These are phyloP conservation scores for Poecilia velifera DNA, from an alignment of 2,797 vertebrate species.

Conservation along the genomic window DNA sequence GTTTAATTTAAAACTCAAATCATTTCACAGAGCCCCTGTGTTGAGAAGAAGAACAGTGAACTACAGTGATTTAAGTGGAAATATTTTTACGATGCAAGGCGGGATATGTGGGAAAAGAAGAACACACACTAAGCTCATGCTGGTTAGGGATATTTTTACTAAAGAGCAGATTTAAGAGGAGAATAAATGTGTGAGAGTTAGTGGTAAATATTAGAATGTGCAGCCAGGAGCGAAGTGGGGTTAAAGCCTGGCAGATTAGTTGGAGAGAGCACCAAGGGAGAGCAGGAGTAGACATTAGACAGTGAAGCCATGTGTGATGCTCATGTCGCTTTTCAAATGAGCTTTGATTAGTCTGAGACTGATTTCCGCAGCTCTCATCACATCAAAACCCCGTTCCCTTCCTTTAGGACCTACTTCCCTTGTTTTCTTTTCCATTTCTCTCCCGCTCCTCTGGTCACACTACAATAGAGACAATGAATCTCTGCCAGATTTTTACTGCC, in stretches of 20 bases:
- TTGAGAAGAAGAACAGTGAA: slow-evolving; percentile 28
- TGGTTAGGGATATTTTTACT: slow-evolving; percentile 53
- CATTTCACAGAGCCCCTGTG: slow-evolving; percentile 8
- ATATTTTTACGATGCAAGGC: slow-evolving; percentile 38
- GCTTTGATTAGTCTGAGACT: slow-evolving; percentile 72
- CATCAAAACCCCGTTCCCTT: slow-evolving; percentile 46
- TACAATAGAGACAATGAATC: slow-evolving; percentile 37
- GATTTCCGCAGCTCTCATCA: slow-evolving; percentile 62
- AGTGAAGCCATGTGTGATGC: slow-evolving; percentile 75
- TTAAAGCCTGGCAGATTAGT: slow-evolving; percentile 68
- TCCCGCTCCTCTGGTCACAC: slow-evolving; percentile 37
- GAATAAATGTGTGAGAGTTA: slow-evolving; percentile 58
- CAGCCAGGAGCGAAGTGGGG: slow-evolving; percentile 63
- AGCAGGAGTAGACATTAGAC: slow-evolving; percentile 66
- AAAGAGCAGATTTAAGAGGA: slow-evolving; percentile 52
- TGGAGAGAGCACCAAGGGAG: slow-evolving; percentile 53
- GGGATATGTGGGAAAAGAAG: slow-evolving; percentile 22
- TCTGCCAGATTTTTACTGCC: slow-evolving; percentile 38
- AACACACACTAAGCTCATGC: slow-evolving; percentile 50
- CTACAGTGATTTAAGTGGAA: slow-evolving; percentile 38
- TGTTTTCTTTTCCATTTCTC: slow-evolving; percentile 31
- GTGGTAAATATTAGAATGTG: slow-evolving; percentile 71
- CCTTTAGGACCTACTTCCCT: slow-evolving; percentile 40
- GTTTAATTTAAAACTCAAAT: background rate
- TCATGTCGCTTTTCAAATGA: slow-evolving; percentile 75